Base-by-base conservation (phyloP, 2,888 invertebrate genomes). In the Pollenia angustigena region DNA sequence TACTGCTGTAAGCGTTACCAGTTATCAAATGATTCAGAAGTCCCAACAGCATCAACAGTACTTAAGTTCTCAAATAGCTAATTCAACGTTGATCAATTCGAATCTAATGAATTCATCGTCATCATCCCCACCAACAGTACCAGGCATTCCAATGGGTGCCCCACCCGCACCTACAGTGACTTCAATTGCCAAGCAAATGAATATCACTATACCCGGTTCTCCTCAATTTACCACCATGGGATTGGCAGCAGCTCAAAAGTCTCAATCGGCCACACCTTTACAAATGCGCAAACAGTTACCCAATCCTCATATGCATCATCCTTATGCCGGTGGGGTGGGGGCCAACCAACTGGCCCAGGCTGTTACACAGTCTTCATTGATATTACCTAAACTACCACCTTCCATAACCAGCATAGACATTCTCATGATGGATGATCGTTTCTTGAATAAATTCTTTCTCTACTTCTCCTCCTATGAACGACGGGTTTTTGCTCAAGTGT, bases 361-460 rank as follows among this genome's bases (percentile, higher is more conserved):
- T 89, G 92, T 89, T 10, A 89, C 89, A 23, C 90, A 91, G 56
- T 90, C 91, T 10, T 89, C 90, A 3, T 85, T 91, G 23, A 91
- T 91, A 68, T 81, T 90, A 46, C 90, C 90, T 94, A 94, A 91
- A 87, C 94, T 94, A 88, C 94, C 94, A 88, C 95, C 95, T 54
- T 93, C 95, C 58, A 95, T 95, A 60, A 94, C 95, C 69, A 94
- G 95, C 87, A 96, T 96, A 95, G 95, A 95, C 54, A 96, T 97
- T 91, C 94, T 98, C 89, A 95, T 97, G 93, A 94, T 95, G 91
- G 98, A 98, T 92, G 97, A 98, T 89, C 95, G 96, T 88, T 98
- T 98, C 93, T 95, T 99, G 56, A 95, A 95, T 83, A 95, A 95
- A 91, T 97, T 98, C 94, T 98, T 98, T 94, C 94, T 96, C 60